These are phyloP conservation scores for Noturus placidus DNA, from an alignment of 2,113 vertebrate species.

Conservation along the genomic window DNA sequence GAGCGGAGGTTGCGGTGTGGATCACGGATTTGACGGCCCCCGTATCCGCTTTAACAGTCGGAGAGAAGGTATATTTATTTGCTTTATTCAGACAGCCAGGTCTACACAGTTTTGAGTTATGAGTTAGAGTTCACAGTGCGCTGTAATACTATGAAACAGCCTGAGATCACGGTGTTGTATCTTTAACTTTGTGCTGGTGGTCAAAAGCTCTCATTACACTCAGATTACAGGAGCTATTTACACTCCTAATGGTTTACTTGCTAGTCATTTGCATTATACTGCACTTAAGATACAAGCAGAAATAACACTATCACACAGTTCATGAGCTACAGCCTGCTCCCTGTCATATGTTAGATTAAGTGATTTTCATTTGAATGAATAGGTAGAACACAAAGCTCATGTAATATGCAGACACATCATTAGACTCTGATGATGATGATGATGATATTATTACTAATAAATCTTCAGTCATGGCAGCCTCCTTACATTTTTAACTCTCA, in stretches of 20 bases:
- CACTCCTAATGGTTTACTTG: not conserved
- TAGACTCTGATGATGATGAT: not conserved
- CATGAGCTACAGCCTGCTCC: not conserved
- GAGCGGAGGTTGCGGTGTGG: slow-evolving; percentile 32
- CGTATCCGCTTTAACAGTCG: slow-evolving; percentile 46
- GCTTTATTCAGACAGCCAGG: not conserved
- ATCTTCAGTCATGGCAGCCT: not conserved
- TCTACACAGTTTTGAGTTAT: not conserved
- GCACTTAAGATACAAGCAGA: not conserved
- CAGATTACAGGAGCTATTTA: not conserved
- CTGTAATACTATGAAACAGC: not conserved
- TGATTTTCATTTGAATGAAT: not conserved
- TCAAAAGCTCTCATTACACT: slow-evolving; percentile 13
- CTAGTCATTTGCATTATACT: not conserved
- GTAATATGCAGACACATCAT: not conserved
- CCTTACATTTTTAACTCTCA: not conserved
- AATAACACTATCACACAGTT: not conserved
- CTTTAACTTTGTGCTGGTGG: not conserved
- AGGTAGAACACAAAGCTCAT: not conserved
- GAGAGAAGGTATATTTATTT: slow-evolving; percentile 35
- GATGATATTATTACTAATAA: not conserved
- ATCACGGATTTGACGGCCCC: slow-evolving; percentile 43
- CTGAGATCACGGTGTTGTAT: not conserved
- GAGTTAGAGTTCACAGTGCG: not conserved
- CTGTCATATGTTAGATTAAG: too few species aligned